Conservation (phyloP, 2,797 vertebrate genomes). For the Enteromius viviparus region DNA sequence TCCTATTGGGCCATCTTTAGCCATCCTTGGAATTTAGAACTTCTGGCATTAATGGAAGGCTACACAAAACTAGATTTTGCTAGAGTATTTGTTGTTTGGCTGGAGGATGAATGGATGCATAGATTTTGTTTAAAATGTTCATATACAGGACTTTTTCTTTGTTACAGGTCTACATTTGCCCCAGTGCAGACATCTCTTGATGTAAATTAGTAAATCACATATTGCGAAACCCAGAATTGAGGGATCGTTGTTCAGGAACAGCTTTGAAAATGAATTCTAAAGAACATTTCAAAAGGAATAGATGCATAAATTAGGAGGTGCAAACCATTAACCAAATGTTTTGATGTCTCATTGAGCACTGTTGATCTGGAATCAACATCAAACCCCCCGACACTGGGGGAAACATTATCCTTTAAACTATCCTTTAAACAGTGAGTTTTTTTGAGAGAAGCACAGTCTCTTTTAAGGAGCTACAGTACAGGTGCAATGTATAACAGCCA, state of each 20-base stretch:
- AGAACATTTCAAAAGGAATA: constrained; percentile 20
- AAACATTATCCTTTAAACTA: constrained; percentile 3
- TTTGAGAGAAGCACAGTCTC: constrained; percentile 15
- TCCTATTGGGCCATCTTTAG: too few species aligned
- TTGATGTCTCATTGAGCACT: constrained; percentile 18
- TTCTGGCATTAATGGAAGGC: not conserved
- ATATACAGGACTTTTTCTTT: not conserved
- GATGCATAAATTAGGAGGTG: constrained; percentile 10
- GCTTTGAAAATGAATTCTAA: constrained; percentile 15
- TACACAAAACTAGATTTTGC: not conserved
- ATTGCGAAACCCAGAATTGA: not conserved
- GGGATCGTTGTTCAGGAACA: not conserved
- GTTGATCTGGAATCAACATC: constrained; percentile 22
- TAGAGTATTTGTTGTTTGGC: not conserved
- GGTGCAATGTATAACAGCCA: not conserved
- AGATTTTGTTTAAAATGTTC: not conserved
- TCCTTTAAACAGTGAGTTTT: not conserved
- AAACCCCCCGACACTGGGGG: not conserved
- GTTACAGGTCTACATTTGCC: not conserved
- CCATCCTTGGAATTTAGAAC: not conserved
- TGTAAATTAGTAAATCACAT: not conserved
- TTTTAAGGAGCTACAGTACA: constrained; percentile 3
- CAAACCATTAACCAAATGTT: constrained; percentile 26
- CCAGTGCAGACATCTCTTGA: not conserved
- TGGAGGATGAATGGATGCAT: not conserved